Base-by-base conservation (phyloP, 2,888 invertebrate species). In the Drosophila setosimentum region DNA sequence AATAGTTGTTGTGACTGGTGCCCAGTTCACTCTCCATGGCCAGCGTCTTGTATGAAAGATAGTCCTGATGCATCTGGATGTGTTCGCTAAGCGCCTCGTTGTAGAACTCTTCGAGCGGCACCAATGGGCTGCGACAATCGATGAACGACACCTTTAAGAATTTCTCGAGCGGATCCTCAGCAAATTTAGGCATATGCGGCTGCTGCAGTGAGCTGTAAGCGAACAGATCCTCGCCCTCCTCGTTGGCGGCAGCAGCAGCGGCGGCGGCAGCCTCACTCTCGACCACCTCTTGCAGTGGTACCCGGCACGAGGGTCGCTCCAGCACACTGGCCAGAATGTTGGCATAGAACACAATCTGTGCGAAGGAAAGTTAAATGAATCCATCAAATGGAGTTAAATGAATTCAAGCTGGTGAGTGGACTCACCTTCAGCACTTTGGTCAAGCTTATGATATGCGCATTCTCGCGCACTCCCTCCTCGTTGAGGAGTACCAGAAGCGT, bases 51-150 rank as follows among this genome's bases (percentile, higher is more conserved):
- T 96, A 98, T 92, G 97, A 96, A 57, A 97, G 96, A 94, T 98
- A 98, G 94, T 99, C 98, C 91, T 96, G 96, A 93, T 98, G 98
- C 97, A 98, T 98, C 94, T 98, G 98, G 75, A 99, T 96, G 66
- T 96, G 96, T 93, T 98, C 98, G 93, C 98, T 98, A 57, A 98
- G 94, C 1, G 97, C 96, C 93, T 99, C 98, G 93, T 99, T 98
- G 93, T 98, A 98, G 94, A 99, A 99, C 90, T 98, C 98, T 76
- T 96, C 96, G 91, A 97, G 97, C 66, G 97, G 95, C 91, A 99
- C 94, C 87, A 95, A 95, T 42, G 98, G 98, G 91, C 95, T 95
- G 57, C 98, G 95, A 91, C 97, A 96, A 91, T 98, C 97, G 89
- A 92, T 84, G 50, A 80, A 81, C 3, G 90, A 89, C n/a, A 92